Percentiles rank a stretch among this genome's conserved stretches.
Conservation (phyloP, 1,140 invertebrate genomes). For the Drosophila nasuta region DNA sequence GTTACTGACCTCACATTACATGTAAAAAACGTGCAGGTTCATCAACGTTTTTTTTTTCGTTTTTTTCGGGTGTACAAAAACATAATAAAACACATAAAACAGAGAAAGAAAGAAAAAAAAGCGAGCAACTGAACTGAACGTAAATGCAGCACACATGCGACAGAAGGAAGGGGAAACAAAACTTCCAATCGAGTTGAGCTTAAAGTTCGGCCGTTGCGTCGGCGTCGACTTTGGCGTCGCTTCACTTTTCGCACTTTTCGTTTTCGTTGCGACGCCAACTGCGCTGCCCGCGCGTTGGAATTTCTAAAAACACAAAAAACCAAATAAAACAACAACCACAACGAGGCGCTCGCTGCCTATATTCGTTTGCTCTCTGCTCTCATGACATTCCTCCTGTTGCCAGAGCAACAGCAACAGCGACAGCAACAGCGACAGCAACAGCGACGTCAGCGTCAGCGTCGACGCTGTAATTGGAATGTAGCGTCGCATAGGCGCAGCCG, state of each 20-base stretch:
- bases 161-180: background rate
- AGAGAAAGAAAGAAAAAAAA: slow-evolving; percentile 3
- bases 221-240: slow-evolving; percentile 19
- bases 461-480: slow-evolving; percentile 63
- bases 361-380: slow-evolving; percentile 3
- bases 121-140: slow-evolving; percentile 5
- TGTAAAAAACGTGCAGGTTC: slow-evolving; percentile 78
- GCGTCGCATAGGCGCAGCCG: slow-evolving; percentile 60
- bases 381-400: slow-evolving; percentile 49
- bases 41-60: slow-evolving; percentile 42
- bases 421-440: background rate
- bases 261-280: slow-evolving; percentile 63
- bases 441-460: background rate
- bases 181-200: slow-evolving; percentile 29
- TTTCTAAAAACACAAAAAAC: slow-evolving; percentile 64
- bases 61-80: slow-evolving; percentile 43
- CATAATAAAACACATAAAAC: slow-evolving; percentile 6
- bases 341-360: background rate
- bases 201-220: slow-evolving; percentile 41
- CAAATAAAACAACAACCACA: slow-evolving; percentile 33
- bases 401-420: slow-evolving; percentile 17
- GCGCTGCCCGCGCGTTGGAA: slow-evolving; percentile 53
- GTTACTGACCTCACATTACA: slow-evolving; percentile 82
- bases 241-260: slow-evolving; percentile 82
- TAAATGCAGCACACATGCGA: slow-evolving; percentile 3